Percentiles rank a stretch among this genome's conserved stretches.
Conservation (phyloP, 2,797 vertebrate species). For the Aplochiton taeniatus region DNA sequence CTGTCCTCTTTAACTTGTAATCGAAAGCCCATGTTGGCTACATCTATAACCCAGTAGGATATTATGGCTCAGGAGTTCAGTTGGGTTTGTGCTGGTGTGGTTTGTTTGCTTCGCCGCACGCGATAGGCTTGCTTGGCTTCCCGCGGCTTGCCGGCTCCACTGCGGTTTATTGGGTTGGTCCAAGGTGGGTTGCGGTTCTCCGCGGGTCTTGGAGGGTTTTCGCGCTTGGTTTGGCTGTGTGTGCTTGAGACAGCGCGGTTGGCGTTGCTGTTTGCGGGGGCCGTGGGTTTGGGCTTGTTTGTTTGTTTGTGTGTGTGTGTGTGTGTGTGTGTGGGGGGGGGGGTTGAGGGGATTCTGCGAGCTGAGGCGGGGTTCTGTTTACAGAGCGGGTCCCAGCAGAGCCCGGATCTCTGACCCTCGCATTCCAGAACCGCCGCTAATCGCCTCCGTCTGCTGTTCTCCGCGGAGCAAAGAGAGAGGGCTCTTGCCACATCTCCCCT, state of each 20-base stretch:
- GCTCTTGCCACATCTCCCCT: conserved; percentile 56
- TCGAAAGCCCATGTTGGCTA: background rate
- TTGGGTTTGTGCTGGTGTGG: conserved; percentile 21
- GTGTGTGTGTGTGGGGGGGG: conserved; percentile 11
- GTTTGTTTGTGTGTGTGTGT: conserved; percentile 14
- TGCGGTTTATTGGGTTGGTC: conserved; percentile 38
- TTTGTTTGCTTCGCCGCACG: conserved; percentile 18
- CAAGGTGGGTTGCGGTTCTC: conserved; percentile 22
- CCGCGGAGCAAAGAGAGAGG: conserved; percentile 31
- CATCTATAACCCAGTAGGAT: conserved; percentile 22
- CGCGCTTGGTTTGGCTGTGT: conserved; percentile 59
- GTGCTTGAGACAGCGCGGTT: no score
- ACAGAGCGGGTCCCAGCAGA: conserved; percentile 75
- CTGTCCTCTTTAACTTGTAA: no score
- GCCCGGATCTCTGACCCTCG: conserved; percentile 74
- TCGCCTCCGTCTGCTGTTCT: conserved; percentile 73
- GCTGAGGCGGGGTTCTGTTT: conserved; percentile 73
- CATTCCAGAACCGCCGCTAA: conserved; percentile 79
- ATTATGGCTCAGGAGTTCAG: conserved; percentile 18
- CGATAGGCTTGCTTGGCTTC: conserved; percentile 20
- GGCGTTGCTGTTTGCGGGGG: conserved; percentile 36
- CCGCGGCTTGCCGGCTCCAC: conserved; percentile 27
- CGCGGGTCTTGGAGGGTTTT: conserved; percentile 29
- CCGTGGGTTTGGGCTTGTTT: conserved; percentile 44
- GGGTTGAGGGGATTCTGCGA: conserved; percentile 51